These are phyloP conservation scores for Poeciliopsis turneri DNA, from an alignment of 2,797 vertebrate species.

Conservation along the genomic window DNA sequence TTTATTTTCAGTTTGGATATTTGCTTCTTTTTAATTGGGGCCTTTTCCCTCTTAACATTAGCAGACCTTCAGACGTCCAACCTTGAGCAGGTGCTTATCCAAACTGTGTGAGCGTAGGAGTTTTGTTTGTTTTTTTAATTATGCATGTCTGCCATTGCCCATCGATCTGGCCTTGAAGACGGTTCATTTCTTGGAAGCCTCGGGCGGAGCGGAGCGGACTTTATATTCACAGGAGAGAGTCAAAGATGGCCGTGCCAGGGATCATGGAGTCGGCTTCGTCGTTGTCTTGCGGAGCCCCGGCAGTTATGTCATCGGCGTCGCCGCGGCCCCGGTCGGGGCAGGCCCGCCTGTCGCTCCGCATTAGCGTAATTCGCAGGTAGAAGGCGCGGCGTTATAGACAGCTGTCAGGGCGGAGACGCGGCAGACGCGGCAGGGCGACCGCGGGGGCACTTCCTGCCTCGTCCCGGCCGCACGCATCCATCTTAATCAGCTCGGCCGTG, in stretches of 20 bases:
- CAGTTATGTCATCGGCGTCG: slow-evolving; percentile 30
- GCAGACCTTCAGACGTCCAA: slow-evolving; percentile 57
- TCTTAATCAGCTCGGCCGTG: slow-evolving; percentile 62
- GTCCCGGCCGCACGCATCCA: slow-evolving; percentile 57
- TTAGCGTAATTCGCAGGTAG: slow-evolving; percentile 76
- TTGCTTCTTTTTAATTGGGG: not conserved
- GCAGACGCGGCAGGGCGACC: slow-evolving; percentile 50
- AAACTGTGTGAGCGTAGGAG: slow-evolving; percentile 16
- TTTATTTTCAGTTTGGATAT: not conserved
- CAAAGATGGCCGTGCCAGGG: slow-evolving; percentile 24
- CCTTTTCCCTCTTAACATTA: slow-evolving; percentile 5
- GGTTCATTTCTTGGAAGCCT: slow-evolving; percentile 54
- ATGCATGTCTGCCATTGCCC: slow-evolving; percentile 45
- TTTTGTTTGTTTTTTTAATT: slow-evolving; percentile 34
- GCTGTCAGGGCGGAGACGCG: slow-evolving; percentile 63
- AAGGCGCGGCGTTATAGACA: slow-evolving; percentile 76
- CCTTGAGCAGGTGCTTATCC: slow-evolving; percentile 56
- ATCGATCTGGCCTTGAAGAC: slow-evolving; percentile 68
- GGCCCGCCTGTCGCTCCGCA: slow-evolving; percentile 64
- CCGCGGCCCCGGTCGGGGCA: slow-evolving; percentile 19
- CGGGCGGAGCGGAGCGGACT: slow-evolving; percentile 22
- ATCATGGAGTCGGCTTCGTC: not conserved
- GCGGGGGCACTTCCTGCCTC: slow-evolving; percentile 44
- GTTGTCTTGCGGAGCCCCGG: not conserved
- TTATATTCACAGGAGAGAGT: slow-evolving; percentile 54